Evolutionary conservation across 2,113 vertebrate genomes (phyloP).

Genomic region (Dipodomys spectabilis): DNA sequence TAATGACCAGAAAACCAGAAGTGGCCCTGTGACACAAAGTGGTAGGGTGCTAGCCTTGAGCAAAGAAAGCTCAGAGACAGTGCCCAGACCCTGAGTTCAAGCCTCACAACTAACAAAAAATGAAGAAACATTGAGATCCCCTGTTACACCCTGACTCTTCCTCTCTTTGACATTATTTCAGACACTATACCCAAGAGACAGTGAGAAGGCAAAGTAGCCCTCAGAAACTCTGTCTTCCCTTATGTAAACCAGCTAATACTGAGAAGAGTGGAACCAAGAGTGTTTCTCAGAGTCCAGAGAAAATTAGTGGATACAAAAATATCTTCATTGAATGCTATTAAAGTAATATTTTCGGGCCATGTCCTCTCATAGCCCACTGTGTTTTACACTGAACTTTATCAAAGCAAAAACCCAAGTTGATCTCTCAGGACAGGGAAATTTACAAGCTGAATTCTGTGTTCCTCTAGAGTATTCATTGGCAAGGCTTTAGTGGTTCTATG

Average conservation of each 20-base stretch:
- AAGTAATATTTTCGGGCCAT: background rate
- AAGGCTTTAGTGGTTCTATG: background rate
- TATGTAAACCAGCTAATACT: background rate
- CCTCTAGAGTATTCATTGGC: background rate
- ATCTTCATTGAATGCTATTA: constrained; percentile 18
- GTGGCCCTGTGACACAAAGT: too few species aligned
- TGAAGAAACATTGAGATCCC: background rate
- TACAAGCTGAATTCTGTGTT: constrained; percentile 11
- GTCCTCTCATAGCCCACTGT: constrained; percentile 12
- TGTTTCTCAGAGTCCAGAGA: constrained; percentile 8
- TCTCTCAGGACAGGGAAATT: background rate
- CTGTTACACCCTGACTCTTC: background rate
- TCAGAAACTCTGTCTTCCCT: background rate
- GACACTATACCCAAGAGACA: background rate
- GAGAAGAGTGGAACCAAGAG: background rate
- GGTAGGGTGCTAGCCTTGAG: too few species aligned
- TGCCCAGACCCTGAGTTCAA: too few species aligned
- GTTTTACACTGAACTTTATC: background rate
- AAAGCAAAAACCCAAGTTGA: constrained; percentile 2
- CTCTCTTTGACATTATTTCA: constrained; percentile 27
- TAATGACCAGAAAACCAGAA: too few species aligned
- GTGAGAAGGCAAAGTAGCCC: background rate
- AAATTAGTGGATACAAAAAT: constrained; percentile 44
- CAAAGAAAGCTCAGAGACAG: too few species aligned
- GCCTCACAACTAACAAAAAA: too few species aligned